Evolutionary conservation across 2,888 invertebrate species (phyloP).

Genomic region (Sepiola atlantica): DNA sequence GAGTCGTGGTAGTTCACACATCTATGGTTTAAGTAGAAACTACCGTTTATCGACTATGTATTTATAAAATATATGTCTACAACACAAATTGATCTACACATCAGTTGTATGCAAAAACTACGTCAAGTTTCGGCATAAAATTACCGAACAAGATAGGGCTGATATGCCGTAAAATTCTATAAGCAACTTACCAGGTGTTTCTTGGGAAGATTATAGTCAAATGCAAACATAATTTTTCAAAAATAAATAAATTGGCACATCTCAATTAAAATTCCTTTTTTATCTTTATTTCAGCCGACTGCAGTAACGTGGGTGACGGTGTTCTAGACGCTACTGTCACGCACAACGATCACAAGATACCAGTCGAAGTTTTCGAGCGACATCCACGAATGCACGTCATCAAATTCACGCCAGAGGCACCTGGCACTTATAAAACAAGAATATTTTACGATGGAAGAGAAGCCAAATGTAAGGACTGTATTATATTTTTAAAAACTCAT

Average conservation of each 20-base stretch:
- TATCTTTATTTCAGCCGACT: constrained; percentile 78
- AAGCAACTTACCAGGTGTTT: too few species aligned
- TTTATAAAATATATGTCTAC: too few species aligned
- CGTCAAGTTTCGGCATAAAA: too few species aligned
- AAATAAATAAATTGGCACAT: not conserved
- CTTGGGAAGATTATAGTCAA: not conserved
- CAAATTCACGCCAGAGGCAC: constrained; percentile 78
- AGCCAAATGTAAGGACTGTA: constrained; percentile 79
- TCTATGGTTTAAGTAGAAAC: too few species aligned
- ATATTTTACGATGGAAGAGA: constrained; percentile 95
- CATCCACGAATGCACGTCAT: constrained; percentile 77
- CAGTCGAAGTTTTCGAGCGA: constrained; percentile 86
- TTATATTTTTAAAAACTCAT: too few species aligned
- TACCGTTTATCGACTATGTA: too few species aligned
- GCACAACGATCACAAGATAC: constrained; percentile 78
- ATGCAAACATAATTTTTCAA: not conserved
- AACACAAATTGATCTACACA: too few species aligned
- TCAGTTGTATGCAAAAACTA: too few species aligned
- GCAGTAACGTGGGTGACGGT: constrained; percentile 88
- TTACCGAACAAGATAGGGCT: too few species aligned
- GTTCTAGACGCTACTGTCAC: constrained; percentile 92
- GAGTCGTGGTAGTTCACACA: too few species aligned
- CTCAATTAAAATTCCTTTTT: constrained; percentile 74
- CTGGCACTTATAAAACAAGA: constrained; percentile 84
- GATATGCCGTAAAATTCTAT: too few species aligned